Percentiles rank a stretch among this genome's conserved stretches.
phyloP scores from a whole-genome alignment of 2,113 vertebrate genomes.

The Redunca redunca region DNA sequence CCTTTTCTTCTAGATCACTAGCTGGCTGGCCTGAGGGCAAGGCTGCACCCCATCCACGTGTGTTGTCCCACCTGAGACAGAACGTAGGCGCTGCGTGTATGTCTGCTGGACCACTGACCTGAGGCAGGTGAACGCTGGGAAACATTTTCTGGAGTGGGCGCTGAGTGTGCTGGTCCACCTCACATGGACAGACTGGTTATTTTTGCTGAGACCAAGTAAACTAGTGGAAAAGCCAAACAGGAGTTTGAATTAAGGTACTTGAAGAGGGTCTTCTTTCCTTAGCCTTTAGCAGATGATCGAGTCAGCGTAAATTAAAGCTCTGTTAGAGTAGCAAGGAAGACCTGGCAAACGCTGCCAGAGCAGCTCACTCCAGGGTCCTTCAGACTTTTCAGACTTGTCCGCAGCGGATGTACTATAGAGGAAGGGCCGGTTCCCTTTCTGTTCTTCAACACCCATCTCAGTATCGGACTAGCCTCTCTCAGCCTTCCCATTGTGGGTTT shows the following conservation, averaged over 20 bases:
- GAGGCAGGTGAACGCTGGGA: background rate
- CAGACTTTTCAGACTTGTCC: background rate
- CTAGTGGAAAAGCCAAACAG: background rate
- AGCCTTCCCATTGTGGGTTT: background rate
- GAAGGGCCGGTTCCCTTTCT: background rate
- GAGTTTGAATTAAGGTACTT: background rate
- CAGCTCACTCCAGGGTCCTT: background rate
- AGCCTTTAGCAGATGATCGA: background rate
- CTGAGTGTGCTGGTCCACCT: background rate
- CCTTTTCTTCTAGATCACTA: background rate
- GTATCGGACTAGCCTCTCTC: background rate
- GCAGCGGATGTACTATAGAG: background rate
- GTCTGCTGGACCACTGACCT: background rate
- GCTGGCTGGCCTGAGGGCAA: background rate
- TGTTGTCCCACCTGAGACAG: background rate
- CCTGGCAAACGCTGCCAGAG: background rate
- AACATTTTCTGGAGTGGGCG: background rate
- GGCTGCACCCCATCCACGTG: fast-evolving
- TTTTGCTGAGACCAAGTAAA: background rate
- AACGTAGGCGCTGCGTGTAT: fast-evolving
- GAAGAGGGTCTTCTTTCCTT: background rate
- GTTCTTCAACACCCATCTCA: background rate
- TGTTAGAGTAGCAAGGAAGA: background rate
- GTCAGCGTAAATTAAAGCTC: background rate
- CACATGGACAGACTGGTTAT: background rate